phyloP scores from a whole-genome alignment of 2,797 vertebrate species.

The Rousettus madagascariensis region DNA sequence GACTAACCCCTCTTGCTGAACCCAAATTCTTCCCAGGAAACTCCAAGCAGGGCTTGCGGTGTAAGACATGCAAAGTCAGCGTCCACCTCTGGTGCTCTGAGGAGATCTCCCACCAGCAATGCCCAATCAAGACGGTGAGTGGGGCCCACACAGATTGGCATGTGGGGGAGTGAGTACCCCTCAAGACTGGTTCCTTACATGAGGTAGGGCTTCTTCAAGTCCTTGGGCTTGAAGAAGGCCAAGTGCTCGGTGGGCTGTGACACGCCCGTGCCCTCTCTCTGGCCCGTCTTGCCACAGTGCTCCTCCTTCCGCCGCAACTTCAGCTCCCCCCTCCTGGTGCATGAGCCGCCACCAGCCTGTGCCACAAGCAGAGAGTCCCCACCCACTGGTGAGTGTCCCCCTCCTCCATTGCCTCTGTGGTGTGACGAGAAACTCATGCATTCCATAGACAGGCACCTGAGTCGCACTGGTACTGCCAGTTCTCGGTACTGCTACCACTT shows the following conservation, averaged over 20 bases:
- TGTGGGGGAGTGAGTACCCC: not conserved
- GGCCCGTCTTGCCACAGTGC: slow-evolving; percentile 81
- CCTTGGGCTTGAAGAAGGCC: not conserved
- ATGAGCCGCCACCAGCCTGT: slow-evolving; percentile 82
- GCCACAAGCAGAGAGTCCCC: slow-evolving; percentile 86
- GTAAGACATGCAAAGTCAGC: slow-evolving; percentile 93
- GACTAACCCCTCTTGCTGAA: not conserved
- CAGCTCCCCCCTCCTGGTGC: slow-evolving; percentile 92
- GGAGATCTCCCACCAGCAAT: slow-evolving; percentile 92
- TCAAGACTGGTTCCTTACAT: not conserved
- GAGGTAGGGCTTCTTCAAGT: too few relatives aligned
- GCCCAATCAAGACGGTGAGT: slow-evolving; percentile 90
- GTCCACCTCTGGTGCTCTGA: slow-evolving; percentile 95
- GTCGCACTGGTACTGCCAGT: not conserved
- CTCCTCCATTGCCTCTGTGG: too few relatives aligned
- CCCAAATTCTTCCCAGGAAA: slow-evolving; percentile 84
- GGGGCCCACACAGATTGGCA: not conserved
- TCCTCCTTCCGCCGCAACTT: slow-evolving; percentile 94
- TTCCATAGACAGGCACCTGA: not conserved
- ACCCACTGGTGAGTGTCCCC: slow-evolving; percentile 86
- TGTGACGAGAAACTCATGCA: not conserved
- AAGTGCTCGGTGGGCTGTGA: not conserved
- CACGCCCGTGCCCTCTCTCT: not conserved
- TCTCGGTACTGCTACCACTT: not conserved
- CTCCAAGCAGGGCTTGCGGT: slow-evolving; percentile 94